phyloP scores from a whole-genome alignment of 2,888 invertebrate genomes.

The Danaus chrysippus region DNA sequence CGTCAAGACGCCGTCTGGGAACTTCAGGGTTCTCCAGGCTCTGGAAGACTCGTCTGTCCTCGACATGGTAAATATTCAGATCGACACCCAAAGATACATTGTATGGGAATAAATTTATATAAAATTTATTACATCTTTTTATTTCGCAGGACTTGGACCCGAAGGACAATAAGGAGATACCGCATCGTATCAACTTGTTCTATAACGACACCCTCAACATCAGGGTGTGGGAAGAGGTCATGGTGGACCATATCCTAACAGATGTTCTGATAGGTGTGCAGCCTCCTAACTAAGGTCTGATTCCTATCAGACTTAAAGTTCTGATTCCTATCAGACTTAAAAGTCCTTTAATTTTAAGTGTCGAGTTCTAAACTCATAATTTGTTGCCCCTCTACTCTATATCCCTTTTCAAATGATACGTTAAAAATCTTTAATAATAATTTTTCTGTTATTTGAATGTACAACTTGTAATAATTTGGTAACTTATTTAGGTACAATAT shows the following conservation, averaged over 20 bases:
- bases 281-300: not conserved
- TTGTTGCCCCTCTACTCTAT: too few relatives aligned
- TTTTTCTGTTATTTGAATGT: too few relatives aligned
- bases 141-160: slow-evolving; percentile 1
- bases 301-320: not conserved
- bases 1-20: slow-evolving; percentile 1
- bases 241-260: slow-evolving; percentile 4
- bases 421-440: too few relatives aligned
- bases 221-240: slow-evolving; percentile 5
- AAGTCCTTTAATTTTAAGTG: slow-evolving; percentile 1
- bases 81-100: not conserved
- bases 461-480: too few relatives aligned
- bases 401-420: too few relatives aligned
- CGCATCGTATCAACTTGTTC: slow-evolving; percentile 3
- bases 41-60: not conserved
- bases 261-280: slow-evolving; percentile 1
- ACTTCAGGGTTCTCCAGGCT: slow-evolving; percentile 2
- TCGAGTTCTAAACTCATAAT: slow-evolving; percentile 1
- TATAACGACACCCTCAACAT: not conserved
- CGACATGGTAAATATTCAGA: not conserved
- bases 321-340: not conserved
- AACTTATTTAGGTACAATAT: too few relatives aligned
- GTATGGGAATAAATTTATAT: not conserved
- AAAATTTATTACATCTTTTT: not conserved
- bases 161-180: slow-evolving; percentile 4